Percentiles rank a stretch among this genome's conserved stretches.
These are phyloP conservation scores for Ranitomeya imitator DNA, from an alignment of 2,113 vertebrate genomes.

Conservation along the genomic window DNA sequence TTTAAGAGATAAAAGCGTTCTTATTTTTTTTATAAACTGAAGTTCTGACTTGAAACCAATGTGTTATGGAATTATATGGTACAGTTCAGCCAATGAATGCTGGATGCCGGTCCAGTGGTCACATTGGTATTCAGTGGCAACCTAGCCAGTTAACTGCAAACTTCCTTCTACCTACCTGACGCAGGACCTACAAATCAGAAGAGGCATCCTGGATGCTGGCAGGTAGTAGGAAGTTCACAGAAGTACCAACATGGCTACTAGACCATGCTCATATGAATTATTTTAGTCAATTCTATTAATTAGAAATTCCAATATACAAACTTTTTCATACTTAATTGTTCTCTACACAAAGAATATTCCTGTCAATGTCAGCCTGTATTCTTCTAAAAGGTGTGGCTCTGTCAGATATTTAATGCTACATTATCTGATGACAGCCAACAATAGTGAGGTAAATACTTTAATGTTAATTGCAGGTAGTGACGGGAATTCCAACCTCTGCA, in stretches of 20 bases:
- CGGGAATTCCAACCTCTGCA: no score
- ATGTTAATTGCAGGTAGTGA: neutral
- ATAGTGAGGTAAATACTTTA: neutral
- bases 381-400: neutral
- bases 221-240: no score
- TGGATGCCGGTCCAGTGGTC: no score
- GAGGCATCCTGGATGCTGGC: no score
- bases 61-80: neutral
- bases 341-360: neutral
- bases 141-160: no score
- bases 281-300: neutral
- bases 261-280: no score
- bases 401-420: neutral
- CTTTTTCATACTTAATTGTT: neutral
- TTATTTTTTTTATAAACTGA: neutral
- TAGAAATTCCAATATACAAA: neutral
- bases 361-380: neutral
- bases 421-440: neutral
- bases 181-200: no score
- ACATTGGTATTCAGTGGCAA: no score
- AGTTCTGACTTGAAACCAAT: neutral
- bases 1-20: neutral
- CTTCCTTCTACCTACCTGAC: no score
- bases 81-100: no score
- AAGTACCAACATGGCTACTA: no score